phyloP scores from a whole-genome alignment of 2,113 vertebrate genomes.

The Glaucidium brasilianum region DNA sequence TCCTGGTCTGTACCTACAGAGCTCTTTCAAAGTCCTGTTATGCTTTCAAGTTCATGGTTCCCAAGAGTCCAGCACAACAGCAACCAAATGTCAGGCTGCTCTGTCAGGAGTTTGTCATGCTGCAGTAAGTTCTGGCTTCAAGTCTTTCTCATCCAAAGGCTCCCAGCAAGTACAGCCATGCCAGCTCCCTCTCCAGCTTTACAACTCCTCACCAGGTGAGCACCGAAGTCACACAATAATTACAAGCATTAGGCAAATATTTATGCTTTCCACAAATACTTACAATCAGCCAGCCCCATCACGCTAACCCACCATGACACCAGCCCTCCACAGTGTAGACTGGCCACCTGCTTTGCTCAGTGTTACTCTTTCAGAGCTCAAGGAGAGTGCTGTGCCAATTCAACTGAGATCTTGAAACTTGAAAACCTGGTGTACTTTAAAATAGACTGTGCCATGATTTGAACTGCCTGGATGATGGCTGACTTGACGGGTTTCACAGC shows the following conservation, averaged over 20 bases:
- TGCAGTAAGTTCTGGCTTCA: neutral
- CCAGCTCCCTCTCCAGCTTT: neutral
- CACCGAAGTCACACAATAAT: neutral
- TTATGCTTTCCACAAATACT: neutral
- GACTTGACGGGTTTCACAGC: neutral
- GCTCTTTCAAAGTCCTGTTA: neutral
- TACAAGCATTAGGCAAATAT: neutral
- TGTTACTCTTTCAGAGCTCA: fast-evolving
- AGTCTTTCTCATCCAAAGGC: neutral
- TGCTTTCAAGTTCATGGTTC: neutral
- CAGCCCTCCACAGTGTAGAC: fast-evolving
- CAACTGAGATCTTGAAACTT: neutral
- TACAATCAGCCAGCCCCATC: neutral
- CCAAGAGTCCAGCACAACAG: fast-evolving
- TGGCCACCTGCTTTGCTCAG: fast-evolving
- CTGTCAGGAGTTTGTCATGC: neutral
- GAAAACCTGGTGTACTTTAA: neutral
- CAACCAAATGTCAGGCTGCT: neutral
- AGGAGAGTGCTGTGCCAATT: neutral
- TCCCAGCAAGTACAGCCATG: neutral
- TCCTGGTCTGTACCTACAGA: neutral
- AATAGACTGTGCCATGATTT: fast-evolving
- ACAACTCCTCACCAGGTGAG: neutral
- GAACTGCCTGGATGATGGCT: neutral
- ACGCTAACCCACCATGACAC: fast-evolving